Conservation (phyloP, 2,113 vertebrate species). For the Eptesicus fuscus region DNA sequence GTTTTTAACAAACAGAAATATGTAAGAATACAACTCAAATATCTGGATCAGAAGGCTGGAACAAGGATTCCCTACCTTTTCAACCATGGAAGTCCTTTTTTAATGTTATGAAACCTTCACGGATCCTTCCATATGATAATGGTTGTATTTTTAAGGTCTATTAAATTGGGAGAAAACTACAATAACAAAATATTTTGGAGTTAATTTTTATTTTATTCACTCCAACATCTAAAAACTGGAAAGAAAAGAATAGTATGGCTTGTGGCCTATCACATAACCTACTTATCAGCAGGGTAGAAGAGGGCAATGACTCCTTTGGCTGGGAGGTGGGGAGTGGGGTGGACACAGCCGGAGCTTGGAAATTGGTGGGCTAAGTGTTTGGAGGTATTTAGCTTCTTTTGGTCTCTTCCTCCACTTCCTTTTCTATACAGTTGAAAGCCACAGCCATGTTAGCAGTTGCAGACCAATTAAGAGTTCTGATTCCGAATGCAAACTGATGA, state of each 20-base stretch:
- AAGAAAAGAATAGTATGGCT: neutral
- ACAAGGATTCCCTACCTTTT: neutral
- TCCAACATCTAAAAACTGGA: neutral
- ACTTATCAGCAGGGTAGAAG: neutral
- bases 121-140: neutral
- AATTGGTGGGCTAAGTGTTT: neutral
- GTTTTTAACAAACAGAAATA: neutral
- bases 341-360: neutral
- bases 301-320: neutral
- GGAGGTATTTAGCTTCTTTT: neutral
- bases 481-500: neutral
- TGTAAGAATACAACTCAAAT: neutral
- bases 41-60: neutral
- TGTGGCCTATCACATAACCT: neutral
- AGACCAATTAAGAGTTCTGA: neutral
- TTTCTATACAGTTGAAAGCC: neutral
- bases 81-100: neutral
- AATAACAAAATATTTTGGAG: neutral
- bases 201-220: slow-evolving; percentile 20
- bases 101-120: neutral
- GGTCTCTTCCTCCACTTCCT: neutral
- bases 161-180: neutral
- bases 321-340: neutral
- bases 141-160: neutral
- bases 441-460: neutral